Evolutionary conservation across 2,113 vertebrate genomes (phyloP), one percentile per base, ranked within the genome.

Genomic region (Cephalopholis sonnerati): DNA sequence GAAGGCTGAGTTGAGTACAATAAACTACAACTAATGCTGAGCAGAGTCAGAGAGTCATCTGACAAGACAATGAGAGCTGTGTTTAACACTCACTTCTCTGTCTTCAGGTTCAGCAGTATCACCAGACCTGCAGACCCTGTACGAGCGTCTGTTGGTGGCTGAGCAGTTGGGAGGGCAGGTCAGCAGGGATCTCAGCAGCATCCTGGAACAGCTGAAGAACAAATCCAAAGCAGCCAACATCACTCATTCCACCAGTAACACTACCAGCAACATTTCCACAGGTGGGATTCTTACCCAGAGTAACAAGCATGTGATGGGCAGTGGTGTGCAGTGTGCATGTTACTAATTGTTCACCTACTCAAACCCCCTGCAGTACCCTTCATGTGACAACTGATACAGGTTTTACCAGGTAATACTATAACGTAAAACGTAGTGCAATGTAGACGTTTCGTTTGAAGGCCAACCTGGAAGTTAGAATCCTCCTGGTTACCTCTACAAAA

Each of bases 101-200:
- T 78, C 15, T 85, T 11, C 64, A 84, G 83, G 25, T 29, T 3
- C 68, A 7, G 0, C 11, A 1, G 3, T 1, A 5, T 20, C 17
- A 29, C n/a, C 70, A 3, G 93, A 94, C 25, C 61, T 97, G 80
- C 86, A 88, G 84, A 87, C 89, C 58, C 92, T 98, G 78, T 92
- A 85, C 10, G 63, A 94, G 74, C 95, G 89, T 7, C 84, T 97
- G 0, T 0, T 84, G 53, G 62, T 46, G 27, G 95, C 94, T 22
- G 94, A 96, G 87, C 85, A 95, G 81, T 83, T 94, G 90, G 95
- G 89, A 15, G 85, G 72, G 57, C 89, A 78, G 82, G 92, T 94
- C 75, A 94, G 63, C 12, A 83, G 48, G 0, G 86, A 96, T 17
- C 89, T 97, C 76, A 89, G 63, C 46, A 67, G 25, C 50, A 81